Conservation (phyloP, 2,888 invertebrate species). For the Deilephila porcellus region DNA sequence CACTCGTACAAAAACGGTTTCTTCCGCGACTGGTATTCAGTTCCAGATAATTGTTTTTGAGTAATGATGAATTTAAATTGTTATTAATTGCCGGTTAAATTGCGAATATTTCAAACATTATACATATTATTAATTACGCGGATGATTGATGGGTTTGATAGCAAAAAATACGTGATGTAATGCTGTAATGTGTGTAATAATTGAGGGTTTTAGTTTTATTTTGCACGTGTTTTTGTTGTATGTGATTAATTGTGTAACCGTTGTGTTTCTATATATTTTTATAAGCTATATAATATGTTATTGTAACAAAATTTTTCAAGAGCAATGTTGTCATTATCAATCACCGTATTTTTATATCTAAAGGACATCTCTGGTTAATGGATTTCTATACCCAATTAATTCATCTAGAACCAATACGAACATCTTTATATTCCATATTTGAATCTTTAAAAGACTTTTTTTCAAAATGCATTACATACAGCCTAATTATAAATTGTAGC, state of each 20-base stretch:
- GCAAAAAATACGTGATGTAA: background rate
- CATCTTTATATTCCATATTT: too few relatives aligned
- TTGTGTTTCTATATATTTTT: background rate
- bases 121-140: background rate
- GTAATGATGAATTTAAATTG: constrained; percentile 29
- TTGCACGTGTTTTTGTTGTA: background rate
- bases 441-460: too few relatives aligned
- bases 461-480: too few relatives aligned
- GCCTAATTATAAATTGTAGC: too few relatives aligned
- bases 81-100: constrained; percentile 26
- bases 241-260: background rate
- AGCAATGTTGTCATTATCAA: too few relatives aligned
- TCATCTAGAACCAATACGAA: too few relatives aligned
- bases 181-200: background rate
- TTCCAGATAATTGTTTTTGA: constrained; percentile 53
- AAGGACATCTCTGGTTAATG: too few relatives aligned
- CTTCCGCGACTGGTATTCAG: constrained; percentile 48
- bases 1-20: background rate
- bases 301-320: too few relatives aligned
- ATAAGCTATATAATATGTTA: too few relatives aligned
- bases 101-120: constrained; percentile 6
- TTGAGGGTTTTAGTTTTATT: background rate
- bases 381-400: too few relatives aligned
- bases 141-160: constrained; percentile 10
- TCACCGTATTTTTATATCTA: too few relatives aligned